Conservation (phyloP, 1,140 invertebrate species). For the Zophobas atratus region DNA sequence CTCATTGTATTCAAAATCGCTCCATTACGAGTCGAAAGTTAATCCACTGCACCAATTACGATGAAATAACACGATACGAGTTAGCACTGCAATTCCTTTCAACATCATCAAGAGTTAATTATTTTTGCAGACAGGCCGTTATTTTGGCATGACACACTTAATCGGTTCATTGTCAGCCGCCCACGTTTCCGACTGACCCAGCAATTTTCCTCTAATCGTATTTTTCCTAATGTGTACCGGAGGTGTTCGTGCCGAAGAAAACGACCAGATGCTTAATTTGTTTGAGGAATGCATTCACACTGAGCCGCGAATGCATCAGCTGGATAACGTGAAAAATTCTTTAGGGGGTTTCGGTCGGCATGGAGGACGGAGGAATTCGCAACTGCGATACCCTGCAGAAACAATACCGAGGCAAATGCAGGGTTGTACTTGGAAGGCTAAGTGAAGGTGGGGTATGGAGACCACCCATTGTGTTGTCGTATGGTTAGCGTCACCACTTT, state of each 20-base stretch:
- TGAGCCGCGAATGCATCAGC: neutral
- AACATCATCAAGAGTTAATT: neutral
- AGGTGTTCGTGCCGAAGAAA: no score
- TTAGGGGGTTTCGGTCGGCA: neutral
- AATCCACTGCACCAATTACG: slow-evolving; percentile 7
- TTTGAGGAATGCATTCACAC: slow-evolving; percentile 5
- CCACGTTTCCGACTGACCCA: no score
- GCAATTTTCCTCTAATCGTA: no score
- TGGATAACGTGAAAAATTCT: neutral
- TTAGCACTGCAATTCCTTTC: slow-evolving; percentile 8
- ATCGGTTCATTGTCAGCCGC: no score
- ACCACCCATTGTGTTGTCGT: slow-evolving; percentile 28
- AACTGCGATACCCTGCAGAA: neutral
- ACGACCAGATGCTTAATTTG: neutral
- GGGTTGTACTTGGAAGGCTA: neutral
- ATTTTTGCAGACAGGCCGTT: neutral
- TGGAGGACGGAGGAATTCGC: neutral
- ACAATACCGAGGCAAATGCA: neutral
- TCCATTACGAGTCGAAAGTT: slow-evolving; percentile 16
- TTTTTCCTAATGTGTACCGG: no score
- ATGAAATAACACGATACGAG: slow-evolving; percentile 8
- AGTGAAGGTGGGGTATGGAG: slow-evolving; percentile 12
- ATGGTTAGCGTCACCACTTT: slow-evolving; percentile 16
- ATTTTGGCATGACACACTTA: no score
- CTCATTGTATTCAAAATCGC: slow-evolving; percentile 20